These are phyloP conservation scores for Boulengeromyrus knoepffleri DNA, from an alignment of 2,113 vertebrate species.

Conservation along the genomic window DNA sequence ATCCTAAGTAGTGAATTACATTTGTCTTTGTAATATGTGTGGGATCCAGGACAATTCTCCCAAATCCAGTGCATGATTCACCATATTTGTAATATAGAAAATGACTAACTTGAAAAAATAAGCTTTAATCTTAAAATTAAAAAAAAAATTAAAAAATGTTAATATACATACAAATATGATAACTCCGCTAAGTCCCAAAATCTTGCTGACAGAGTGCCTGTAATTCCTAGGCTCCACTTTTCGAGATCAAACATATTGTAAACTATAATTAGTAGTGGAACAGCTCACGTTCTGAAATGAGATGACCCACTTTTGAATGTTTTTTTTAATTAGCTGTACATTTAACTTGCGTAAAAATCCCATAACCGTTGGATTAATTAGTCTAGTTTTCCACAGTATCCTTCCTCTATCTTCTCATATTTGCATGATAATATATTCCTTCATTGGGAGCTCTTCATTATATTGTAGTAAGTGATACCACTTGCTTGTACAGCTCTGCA, in stretches of 20 bases:
- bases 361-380: constrained; percentile 13
- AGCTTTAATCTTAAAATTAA: background rate
- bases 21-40: background rate
- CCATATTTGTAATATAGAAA: background rate
- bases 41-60: background rate
- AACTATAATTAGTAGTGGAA: constrained; percentile 43
- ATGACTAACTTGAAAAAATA: background rate
- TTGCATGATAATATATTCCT: background rate
- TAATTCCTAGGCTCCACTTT: constrained; percentile 39
- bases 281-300: constrained; percentile 30
- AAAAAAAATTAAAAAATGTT: background rate
- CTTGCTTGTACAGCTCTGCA: background rate
- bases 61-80: background rate
- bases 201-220: background rate
- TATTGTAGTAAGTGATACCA: background rate
- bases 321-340: constrained; percentile 47
- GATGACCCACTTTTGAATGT: constrained; percentile 46
- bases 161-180: background rate
- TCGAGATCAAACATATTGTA: constrained; percentile 38
- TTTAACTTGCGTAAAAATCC: constrained; percentile 22
- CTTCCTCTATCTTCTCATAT: background rate
- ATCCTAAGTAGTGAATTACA: background rate
- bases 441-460: background rate
- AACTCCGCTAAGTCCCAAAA: background rate
- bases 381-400: constrained; percentile 1